These are phyloP conservation scores for Apis cerana DNA, from an alignment of 1,140 invertebrate species.

Conservation along the genomic window DNA sequence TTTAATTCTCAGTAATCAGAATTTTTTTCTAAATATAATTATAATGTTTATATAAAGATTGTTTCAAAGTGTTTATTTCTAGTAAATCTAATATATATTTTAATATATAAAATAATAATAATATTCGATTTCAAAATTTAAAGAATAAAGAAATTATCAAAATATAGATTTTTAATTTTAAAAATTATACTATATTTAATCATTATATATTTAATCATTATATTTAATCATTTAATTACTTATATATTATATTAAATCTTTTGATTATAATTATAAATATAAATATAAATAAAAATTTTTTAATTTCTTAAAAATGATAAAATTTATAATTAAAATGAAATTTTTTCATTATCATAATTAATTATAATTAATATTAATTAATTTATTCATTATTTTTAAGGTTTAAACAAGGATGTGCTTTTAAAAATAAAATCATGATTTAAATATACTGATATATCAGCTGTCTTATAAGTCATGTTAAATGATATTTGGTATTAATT, in stretches of 20 bases:
- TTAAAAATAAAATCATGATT: constrained; percentile 46
- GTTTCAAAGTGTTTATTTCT: background rate
- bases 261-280: background rate
- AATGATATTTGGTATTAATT: constrained; percentile 47
- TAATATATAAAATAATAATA: background rate
- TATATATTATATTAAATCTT: background rate
- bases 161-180: constrained; percentile 7
- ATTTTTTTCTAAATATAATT: constrained; percentile 44
- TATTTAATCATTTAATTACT: background rate
- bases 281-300: background rate
- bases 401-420: constrained; percentile 22
- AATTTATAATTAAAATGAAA: background rate
- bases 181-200: background rate
- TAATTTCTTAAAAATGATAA: background rate
- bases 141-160: constrained; percentile 5
- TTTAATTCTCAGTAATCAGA: constrained; percentile 41
- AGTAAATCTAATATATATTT: background rate
- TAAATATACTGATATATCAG: constrained; percentile 29
- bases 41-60: background rate
- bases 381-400: constrained; percentile 38
- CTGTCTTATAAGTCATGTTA: constrained; percentile 42
- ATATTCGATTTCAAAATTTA: constrained; percentile 7
- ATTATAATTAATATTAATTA: no score
- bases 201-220: background rate
- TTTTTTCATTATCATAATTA: no score